Base-by-base conservation (phyloP, 2,113 vertebrate genomes). In the Paramormyrops kingsleyae region DNA sequence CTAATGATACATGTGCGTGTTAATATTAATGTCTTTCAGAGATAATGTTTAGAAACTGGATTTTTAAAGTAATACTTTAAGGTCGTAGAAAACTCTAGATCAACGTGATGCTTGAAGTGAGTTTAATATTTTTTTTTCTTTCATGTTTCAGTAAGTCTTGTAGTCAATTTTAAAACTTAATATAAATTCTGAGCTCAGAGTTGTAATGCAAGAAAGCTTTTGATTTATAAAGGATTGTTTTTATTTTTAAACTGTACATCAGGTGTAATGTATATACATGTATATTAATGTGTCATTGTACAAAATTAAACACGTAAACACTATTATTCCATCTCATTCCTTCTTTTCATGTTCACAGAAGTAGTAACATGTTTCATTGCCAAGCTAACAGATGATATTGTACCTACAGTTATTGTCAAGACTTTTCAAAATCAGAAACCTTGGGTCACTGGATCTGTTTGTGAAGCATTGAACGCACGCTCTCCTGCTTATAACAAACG, bases 231-330 rank as follows among this genome's bases (percentile, higher is more conserved):
- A 88, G 85, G 90, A 89, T 89, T 89, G 89, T 89, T 90, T 91
- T 91, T 89, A 90, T 88, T 91, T 92, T 91, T 90, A 88, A 85
- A 89, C 56, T 88, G 91, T 93, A 92, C 90, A 91, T 91, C 89
- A 90, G 90, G 86, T 92, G 91, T 93, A 83, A 90, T 92, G 90
- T 91, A 91, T 88, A 93, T 92, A 92, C 89, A 92, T 93, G 91
- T 92, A 91, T 92, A 91, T 92, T 91, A 91, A 93, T 91, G 90
- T 92, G 91, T 93, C 91, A 91, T 91, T 91, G 89, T 59, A 89
- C 66, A 89, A 88, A 80, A 52, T 62, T 42, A 83, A 88, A 88
- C 62, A 49, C n/a, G 10, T 86, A 86, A 86, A 86, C 49, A 49
- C 44, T 47, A 50, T 85, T n/a, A 77, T 70, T 27, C 10, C 74